Base-by-base conservation (phyloP, 2,113 vertebrate species). In the Gobio gobio region DNA sequence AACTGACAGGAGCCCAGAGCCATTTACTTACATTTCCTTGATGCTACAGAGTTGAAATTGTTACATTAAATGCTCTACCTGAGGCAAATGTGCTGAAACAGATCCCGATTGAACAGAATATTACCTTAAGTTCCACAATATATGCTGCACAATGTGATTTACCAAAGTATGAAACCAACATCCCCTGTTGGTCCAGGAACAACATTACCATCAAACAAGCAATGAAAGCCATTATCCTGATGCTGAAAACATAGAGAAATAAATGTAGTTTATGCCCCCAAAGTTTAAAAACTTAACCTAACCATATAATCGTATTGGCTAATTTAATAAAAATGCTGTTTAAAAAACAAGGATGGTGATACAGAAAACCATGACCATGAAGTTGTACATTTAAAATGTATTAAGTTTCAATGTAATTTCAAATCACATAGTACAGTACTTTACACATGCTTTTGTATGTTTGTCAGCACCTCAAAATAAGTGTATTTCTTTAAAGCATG, bases 81-180 rank as follows among this genome's bases (percentile, higher is more conserved):
- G 9, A 56, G 51, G 49, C 74, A 77, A 77, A 56, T 18, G 40
- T 74, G n/a, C 6, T 47, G 5, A 47, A 74, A n/a, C 22, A 73
- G 70, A 22, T 73, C 12, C 5, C 10, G 1, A 61, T 10, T 47
- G 70, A 14, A 73, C 4, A 73, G 5, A 10, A 40, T 10, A 68
- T 40, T 18, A 68, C 64, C 1, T 40, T 68, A 10, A 10, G 8
- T 68, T 68, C 40, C 33, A 36, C 16, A 40, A 24, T 73, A 45
- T 43, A 73, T 73, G 40, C 70, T 45, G 10, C 40, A 73, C 68
- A 73, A 45, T n/a, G 40, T 72, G 36, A 72, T n/a, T 43, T 72
- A n/a, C 36, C 20, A 5, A 40, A 43, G 68, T n/a, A 22, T 20
- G 68, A 43, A 22, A 43, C 20, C 20, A 72, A n/a, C 63, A 72